These are phyloP conservation scores for Cynaeus angustus DNA, from an alignment of 2,888 invertebrate genomes.

Conservation along the genomic window DNA sequence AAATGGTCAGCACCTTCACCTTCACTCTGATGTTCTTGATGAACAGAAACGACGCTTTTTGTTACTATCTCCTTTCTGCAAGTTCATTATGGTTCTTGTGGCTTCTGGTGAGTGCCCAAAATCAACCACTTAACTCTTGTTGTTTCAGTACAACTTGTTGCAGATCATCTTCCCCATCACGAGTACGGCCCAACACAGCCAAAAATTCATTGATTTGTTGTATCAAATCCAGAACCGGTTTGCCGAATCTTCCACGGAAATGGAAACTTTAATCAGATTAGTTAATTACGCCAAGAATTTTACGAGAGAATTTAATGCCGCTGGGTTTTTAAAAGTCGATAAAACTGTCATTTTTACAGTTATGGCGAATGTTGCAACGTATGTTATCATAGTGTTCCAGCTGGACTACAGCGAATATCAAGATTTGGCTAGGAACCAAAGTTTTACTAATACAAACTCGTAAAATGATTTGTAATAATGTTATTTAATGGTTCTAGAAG, in stretches of 20 bases:
- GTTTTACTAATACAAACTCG: not conserved
- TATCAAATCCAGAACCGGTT: not conserved
- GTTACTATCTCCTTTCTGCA: not conserved
- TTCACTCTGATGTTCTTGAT: not conserved
- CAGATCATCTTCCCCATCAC: not conserved
- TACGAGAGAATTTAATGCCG: not conserved
- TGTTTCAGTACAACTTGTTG: not conserved
- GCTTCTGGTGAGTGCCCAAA: not conserved
- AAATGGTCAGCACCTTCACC: not conserved
- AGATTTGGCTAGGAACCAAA: not conserved
- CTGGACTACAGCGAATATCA: not conserved
- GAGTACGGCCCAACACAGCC: not conserved
- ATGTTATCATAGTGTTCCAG: slow-evolving; percentile 1
- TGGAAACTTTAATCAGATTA: not conserved
- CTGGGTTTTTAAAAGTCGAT: slow-evolving; percentile 1
- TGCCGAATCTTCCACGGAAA: not conserved
- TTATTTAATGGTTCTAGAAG: not conserved
- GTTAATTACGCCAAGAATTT: not conserved
- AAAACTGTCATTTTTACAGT: slow-evolving; percentile 1
- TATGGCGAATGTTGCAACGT: slow-evolving; percentile 2
- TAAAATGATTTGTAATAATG: no score
- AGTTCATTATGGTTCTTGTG: not conserved
- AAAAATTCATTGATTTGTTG: not conserved
- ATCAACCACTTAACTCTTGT: not conserved
- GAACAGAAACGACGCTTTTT: not conserved